Conservation (phyloP, 2,113 vertebrate species). For the Sphyrna mokarran region DNA sequence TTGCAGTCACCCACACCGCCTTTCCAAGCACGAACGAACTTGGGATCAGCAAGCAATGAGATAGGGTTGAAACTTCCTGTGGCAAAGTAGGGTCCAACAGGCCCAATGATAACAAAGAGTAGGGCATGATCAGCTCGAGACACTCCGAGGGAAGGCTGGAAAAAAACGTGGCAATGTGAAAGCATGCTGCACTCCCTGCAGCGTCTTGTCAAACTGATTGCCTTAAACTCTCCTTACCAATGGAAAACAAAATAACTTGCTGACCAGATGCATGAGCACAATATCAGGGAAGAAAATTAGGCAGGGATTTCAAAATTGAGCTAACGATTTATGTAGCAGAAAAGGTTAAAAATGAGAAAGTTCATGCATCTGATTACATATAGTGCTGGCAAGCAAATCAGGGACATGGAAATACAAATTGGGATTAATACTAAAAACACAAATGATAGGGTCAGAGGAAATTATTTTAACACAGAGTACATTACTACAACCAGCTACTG, state of each 20-base stretch:
- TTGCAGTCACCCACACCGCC: slow-evolving; percentile 77
- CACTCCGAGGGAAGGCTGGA: slow-evolving; percentile 74
- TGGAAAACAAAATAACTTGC: not conserved
- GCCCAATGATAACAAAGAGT: slow-evolving; percentile 72
- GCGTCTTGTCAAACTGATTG: not conserved
- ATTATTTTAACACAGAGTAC: not conserved
- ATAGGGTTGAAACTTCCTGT: slow-evolving; percentile 69
- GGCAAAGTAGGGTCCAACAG: slow-evolving; percentile 75
- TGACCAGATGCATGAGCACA: not conserved
- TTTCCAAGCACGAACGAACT: slow-evolving; percentile 68
- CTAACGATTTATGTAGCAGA: not conserved
- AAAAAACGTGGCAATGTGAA: not conserved
- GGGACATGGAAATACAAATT: not conserved
- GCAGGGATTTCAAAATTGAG: not conserved
- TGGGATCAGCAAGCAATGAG: slow-evolving; percentile 73
- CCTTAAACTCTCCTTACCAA: not conserved
- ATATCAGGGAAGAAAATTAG: not conserved
- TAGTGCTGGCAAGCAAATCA: not conserved
- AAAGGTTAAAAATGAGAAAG: not conserved
- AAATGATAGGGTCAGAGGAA: not conserved
- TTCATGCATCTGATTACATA: not conserved
- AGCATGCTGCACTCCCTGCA: not conserved
- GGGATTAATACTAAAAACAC: not conserved
- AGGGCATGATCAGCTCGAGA: slow-evolving; percentile 53
- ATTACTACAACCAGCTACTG: not conserved